Evolutionary conservation across 2,888 invertebrate genomes (phyloP), one percentile per base, ranked within the genome.

Genomic region (Drosophila formosana): DNA sequence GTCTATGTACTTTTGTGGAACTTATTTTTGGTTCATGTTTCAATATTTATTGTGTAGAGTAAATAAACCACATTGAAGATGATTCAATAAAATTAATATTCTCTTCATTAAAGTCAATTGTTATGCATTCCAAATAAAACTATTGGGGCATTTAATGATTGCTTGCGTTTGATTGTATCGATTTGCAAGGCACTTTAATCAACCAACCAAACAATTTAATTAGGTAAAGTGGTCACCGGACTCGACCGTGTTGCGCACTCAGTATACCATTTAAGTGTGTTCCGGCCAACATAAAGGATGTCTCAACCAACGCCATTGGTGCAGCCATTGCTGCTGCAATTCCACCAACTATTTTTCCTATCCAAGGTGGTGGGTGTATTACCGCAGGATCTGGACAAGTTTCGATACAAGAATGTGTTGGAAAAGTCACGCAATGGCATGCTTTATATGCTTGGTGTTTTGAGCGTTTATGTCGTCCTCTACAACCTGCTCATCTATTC

Each of bases 341-440:
- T 92, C 56, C 80, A 81, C 39, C 76, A 85, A 39, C 58, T 92
- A 11, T 92, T 92, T 77, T 70, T 85, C 18, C 39, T 92, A 3
- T 91, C 91, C 7, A 92, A 92, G 73, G n/a, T 91, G 13, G 85
- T 90, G 25, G 92, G 92, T 0, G 82, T 92, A 56, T 84, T 91
- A 72, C 92, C 92, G 0, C 89, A 92, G 55, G 89, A 91, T 18
- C 65, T 89, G 34, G 62, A 80, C 5, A 77, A 76, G 62, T 92
- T 90, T 67, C 88, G 86, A 2, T 66, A 73, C 0, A 77, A 84
- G 13, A 81, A 87, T 66, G 62, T 75, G 13, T 71, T 92, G 18
- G 85, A 90, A 69, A 85, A 90, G 32, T 92, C 92, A 0, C 87
- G 87, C 49, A 69, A 82, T 45, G 92, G 92, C 2, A 83, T 90